Conservation (phyloP, 2,888 invertebrate species). For the Aleiodes alternator region DNA sequence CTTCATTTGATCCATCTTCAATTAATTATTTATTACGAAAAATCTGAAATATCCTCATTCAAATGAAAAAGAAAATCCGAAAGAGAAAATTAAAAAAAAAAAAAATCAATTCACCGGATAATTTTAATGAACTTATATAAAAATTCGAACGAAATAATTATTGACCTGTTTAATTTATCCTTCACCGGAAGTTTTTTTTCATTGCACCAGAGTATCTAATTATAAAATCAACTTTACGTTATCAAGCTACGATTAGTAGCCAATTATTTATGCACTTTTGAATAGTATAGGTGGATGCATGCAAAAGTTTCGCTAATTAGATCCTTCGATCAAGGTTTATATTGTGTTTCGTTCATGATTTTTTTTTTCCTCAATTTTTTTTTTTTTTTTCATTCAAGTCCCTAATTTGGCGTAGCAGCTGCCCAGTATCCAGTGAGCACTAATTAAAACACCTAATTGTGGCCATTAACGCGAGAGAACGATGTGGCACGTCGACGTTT, state of each 20-base stretch:
- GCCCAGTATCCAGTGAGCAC: conserved; percentile 66
- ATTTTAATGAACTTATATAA: conserved; percentile 6
- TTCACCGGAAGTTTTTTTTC: conserved; percentile 32
- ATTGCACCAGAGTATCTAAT: conserved; percentile 11
- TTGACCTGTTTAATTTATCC: conserved; percentile 34
- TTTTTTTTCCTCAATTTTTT: conserved; percentile 5
- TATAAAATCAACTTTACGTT: conserved; percentile 21
- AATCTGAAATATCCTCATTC: too few relatives aligned
- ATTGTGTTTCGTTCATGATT: conserved; percentile 43
- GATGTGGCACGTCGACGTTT: conserved; percentile 33
- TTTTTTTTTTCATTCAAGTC: conserved; percentile 20
- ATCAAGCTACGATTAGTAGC: conserved; percentile 37
- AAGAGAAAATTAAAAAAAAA: neutral
- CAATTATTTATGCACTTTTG: conserved; percentile 47
- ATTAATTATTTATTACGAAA: too few relatives aligned
- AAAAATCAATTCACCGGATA: conserved; percentile 2
- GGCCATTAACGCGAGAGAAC: conserved; percentile 73
- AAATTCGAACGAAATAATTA: neutral
- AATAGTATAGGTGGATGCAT: conserved; percentile 20
- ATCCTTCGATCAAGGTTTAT: conserved; percentile 48
- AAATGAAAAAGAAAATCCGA: neutral
- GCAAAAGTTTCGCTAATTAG: conserved; percentile 47
- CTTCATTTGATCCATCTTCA: too few relatives aligned
- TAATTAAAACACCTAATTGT: conserved; percentile 76
- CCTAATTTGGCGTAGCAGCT: conserved; percentile 73